These are phyloP conservation scores for Crotalus horridus DNA, from an alignment of 2,113 vertebrate species.

Conservation along the genomic window DNA sequence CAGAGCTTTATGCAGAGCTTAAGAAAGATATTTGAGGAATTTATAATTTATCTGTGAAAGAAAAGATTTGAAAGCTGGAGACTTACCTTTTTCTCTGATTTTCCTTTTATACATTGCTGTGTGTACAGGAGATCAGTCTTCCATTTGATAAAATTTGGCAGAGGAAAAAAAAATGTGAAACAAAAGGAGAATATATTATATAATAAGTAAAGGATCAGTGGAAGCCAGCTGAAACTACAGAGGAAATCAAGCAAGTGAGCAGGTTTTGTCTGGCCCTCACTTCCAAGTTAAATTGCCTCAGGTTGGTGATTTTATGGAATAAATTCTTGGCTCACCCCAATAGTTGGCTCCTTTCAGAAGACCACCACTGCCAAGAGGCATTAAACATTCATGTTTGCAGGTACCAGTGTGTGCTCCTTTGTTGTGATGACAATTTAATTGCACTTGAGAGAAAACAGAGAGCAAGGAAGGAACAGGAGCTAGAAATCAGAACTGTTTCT, in stretches of 20 bases:
- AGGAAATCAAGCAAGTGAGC: constrained; percentile 31
- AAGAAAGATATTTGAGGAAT: not conserved
- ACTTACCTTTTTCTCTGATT: not conserved
- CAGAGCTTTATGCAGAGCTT: not conserved
- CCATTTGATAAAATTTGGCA: constrained; percentile 10
- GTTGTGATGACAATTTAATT: constrained; percentile 63
- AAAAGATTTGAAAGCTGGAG: not conserved
- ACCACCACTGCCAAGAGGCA: constrained; percentile 51
- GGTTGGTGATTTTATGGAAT: constrained; percentile 50
- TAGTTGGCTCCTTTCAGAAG: constrained; percentile 47
- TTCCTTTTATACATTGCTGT: not conserved
- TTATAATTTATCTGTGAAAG: not conserved
- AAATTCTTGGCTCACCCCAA: constrained; percentile 45
- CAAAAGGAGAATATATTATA: not conserved
- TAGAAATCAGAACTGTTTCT: constrained; percentile 39
- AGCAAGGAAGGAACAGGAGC: constrained; percentile 33
- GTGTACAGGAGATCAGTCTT: constrained; percentile 3
- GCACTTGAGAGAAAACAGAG: constrained; percentile 40
- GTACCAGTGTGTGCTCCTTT: constrained; percentile 56
- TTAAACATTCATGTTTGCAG: constrained; percentile 61
- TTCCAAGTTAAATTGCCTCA: constrained; percentile 46
- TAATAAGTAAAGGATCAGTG: constrained; percentile 23
- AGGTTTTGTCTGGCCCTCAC: constrained; percentile 11
- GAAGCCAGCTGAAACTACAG: not conserved
- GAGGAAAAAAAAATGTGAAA: accelerated